Conservation (phyloP, 2,888 invertebrate genomes). For the Drosophila testacea region DNA sequence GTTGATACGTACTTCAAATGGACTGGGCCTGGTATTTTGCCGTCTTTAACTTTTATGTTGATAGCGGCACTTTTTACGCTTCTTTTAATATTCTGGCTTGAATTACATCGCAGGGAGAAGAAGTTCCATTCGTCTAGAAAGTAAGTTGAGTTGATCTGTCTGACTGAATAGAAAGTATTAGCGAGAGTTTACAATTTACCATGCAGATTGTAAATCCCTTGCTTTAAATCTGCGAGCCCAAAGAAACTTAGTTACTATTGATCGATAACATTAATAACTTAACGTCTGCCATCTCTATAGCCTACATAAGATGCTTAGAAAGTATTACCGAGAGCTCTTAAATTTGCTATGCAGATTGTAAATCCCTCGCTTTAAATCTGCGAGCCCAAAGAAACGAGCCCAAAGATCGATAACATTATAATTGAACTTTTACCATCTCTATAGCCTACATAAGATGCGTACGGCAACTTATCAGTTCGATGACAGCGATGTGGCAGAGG, state of each 20-base stretch:
- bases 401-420: slow-evolving; percentile 1
- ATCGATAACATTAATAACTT: too few species aligned
- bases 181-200: too few species aligned
- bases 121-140: slow-evolving; percentile 59
- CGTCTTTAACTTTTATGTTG: slow-evolving; percentile 56
- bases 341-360: too few species aligned
- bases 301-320: too few species aligned
- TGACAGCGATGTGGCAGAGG: slow-evolving; percentile 87
- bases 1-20: slow-evolving; percentile 69
- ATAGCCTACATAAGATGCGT: slow-evolving; percentile 59
- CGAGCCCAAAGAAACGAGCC: too few species aligned
- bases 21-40: slow-evolving; percentile 67
- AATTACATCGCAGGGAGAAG: slow-evolving; percentile 68
- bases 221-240: too few species aligned
- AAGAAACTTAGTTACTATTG: too few species aligned
- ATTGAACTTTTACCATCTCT: neutral
- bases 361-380: too few species aligned
- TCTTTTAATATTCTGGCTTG: slow-evolving; percentile 66
- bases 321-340: too few species aligned
- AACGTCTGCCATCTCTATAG: too few species aligned
- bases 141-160: slow-evolving; percentile 52
- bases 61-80: slow-evolving; percentile 36
- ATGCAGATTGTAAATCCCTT: too few species aligned
- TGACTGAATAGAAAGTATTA: neutral
- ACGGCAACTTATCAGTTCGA: slow-evolving; percentile 82